Evolutionary conservation across 2,888 invertebrate species (phyloP).

Genomic region (Dermolepida albohirtum): DNA sequence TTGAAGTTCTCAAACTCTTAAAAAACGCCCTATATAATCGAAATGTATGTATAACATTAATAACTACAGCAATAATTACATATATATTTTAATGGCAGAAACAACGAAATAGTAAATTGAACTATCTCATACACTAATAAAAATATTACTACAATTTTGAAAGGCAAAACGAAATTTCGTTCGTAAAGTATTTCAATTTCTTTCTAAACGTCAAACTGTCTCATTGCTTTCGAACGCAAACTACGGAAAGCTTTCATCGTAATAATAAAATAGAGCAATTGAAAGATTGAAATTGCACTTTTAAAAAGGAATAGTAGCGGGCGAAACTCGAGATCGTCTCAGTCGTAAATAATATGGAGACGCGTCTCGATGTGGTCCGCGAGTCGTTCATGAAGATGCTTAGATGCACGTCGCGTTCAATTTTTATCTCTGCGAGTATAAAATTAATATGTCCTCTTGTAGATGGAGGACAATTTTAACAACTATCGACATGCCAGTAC

Average conservation of each 20-base stretch:
- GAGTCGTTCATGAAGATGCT: conserved; percentile 23
- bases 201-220: too few relatives aligned
- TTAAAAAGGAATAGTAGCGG: background rate
- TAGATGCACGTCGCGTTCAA: conserved; percentile 24
- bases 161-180: too few relatives aligned
- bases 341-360: conserved; percentile 13
- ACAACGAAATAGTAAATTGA: too few relatives aligned
- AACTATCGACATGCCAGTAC: too few relatives aligned
- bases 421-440: conserved; percentile 8
- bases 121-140: too few relatives aligned
- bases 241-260: conserved; percentile 16
- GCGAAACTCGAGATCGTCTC: background rate
- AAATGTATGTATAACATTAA: too few relatives aligned
- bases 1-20: too few relatives aligned
- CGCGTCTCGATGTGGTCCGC: background rate
- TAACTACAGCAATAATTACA: too few relatives aligned
- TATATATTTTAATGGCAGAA: too few relatives aligned
- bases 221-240: conserved; percentile 1
- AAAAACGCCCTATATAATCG: too few relatives aligned
- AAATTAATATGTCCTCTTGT: conserved; percentile 13
- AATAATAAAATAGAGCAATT: conserved; percentile 30
- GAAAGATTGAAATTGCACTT: conserved; percentile 20
- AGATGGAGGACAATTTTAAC: background rate
- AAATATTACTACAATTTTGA: too few relatives aligned
- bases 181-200: too few relatives aligned